Conservation (phyloP, 2,797 vertebrate genomes). For the Sebastiscus tertius region DNA sequence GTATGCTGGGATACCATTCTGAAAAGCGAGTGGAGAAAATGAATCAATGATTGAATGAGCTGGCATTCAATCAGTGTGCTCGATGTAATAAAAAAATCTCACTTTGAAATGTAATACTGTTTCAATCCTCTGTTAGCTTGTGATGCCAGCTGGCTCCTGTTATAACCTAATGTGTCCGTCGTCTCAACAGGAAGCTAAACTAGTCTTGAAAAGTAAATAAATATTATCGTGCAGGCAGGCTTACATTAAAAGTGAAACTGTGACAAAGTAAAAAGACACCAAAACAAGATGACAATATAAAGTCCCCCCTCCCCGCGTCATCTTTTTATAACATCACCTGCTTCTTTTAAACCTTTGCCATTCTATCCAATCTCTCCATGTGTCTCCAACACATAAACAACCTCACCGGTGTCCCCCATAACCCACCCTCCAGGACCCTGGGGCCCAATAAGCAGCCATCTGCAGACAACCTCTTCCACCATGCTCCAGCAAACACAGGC, state of each 20-base stretch:
- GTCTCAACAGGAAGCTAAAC: slow-evolving; percentile 22
- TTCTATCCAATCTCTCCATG: slow-evolving; percentile 38
- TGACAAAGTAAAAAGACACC: slow-evolving; percentile 9
- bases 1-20: slow-evolving; percentile 25
- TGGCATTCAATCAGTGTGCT: slow-evolving; percentile 40
- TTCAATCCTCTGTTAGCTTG: slow-evolving; percentile 48
- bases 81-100: slow-evolving; percentile 27
- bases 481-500: slow-evolving; percentile 74
- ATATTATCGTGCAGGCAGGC: not conserved
- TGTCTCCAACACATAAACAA: slow-evolving; percentile 60
- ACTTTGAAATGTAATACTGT: slow-evolving; percentile 42
- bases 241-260: slow-evolving; percentile 15
- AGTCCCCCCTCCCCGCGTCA: not conserved
- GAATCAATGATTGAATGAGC: slow-evolving; percentile 39
- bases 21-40: slow-evolving; percentile 39
- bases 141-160: slow-evolving; percentile 45
- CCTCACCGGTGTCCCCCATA: slow-evolving; percentile 61
- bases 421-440: slow-evolving; percentile 70
- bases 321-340: slow-evolving; percentile 18
- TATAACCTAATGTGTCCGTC: slow-evolving; percentile 12
- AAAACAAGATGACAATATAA: not conserved
- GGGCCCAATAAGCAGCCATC: slow-evolving; percentile 87
- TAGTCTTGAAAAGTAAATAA: not conserved
- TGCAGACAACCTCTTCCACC: slow-evolving; percentile 81
- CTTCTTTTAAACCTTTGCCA: slow-evolving; percentile 38